Base-by-base conservation (phyloP, 2,113 vertebrate species). In the Istiophorus platypterus region DNA sequence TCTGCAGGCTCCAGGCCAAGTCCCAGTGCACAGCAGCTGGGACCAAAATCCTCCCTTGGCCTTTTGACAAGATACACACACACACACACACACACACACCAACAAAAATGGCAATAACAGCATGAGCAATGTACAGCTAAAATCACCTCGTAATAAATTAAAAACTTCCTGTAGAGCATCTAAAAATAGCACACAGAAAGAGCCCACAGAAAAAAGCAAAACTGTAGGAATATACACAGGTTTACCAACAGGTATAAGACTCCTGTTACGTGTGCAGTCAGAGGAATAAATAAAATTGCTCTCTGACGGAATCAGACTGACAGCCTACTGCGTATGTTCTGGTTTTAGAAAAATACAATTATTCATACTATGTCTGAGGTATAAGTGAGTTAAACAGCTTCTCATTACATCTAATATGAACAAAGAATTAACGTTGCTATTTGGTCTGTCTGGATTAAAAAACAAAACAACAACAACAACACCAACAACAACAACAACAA, bases 1-100 rank as follows among this genome's bases (percentile, higher is more conserved):
- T 90, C 84, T 88, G 75, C 81, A 84, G 92, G 91, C 91, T 66
- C n/a, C 58, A 79, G 71, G 89, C 91, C 89, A 92, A 90, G 81
- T 85, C 85, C 80, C 82, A 72, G 84, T 72, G 80, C 78, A 86
- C 75, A 90, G 80, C 93, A 94, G 93, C 92, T 94, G 93, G 88
- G 90, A 80, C 85, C 75, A 80, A 88, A 92, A 92, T 92, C 91
- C 89, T 89, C 81, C 58, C 41, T 74, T 89, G 91, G 91, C 90
- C 20, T 78, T 89, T 90, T 80, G 80, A 92, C 86, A 91, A 79
- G 45, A 70, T 39, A 76, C 49, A 72, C 42, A 61, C 56, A 73
- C 49, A 61, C 70, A 64, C 34, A 74, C 45, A 57, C 61, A 78
- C 20, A 58, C 52, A 81, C 37, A 80, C 45, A 81, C 10, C 29